These are phyloP conservation scores for Marmota monax DNA, from an alignment of 2,113 vertebrate genomes.

Conservation along the genomic window DNA sequence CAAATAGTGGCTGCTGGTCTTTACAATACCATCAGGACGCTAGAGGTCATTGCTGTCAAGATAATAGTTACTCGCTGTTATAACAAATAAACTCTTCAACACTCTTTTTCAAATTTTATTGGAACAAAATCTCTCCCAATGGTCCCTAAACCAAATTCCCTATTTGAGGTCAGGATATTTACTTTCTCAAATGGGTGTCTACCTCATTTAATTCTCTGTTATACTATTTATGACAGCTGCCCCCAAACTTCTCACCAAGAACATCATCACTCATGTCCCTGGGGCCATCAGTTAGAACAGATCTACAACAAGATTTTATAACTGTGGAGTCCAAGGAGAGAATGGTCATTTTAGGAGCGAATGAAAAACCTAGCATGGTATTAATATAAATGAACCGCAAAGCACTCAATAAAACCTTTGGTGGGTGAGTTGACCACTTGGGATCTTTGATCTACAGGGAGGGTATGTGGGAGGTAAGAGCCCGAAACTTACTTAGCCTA, in stretches of 20 bases:
- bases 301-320: constrained; percentile 23
- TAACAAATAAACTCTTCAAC: neutral
- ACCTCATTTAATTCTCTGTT: neutral
- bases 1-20: neutral
- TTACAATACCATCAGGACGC: neutral
- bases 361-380: neutral
- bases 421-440: neutral
- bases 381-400: neutral
- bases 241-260: neutral
- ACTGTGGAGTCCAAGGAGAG: neutral
- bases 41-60: neutral
- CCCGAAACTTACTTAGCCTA: neutral
- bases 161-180: neutral
- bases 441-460: neutral
- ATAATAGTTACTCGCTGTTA: neutral
- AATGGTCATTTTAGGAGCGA: neutral
- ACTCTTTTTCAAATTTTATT: neutral
- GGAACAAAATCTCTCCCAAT: neutral
- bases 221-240: neutral
- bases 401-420: neutral
- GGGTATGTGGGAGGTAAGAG: neutral
- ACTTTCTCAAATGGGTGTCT: neutral
- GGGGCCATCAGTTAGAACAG: neutral
- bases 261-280: neutral
- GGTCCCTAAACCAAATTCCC: neutral